A percentile compares a stretch with the other conserved stretches of the same genome.
Evolutionary conservation across 2,888 invertebrate species (phyloP).

Genomic region (Papilio protenor): DNA sequence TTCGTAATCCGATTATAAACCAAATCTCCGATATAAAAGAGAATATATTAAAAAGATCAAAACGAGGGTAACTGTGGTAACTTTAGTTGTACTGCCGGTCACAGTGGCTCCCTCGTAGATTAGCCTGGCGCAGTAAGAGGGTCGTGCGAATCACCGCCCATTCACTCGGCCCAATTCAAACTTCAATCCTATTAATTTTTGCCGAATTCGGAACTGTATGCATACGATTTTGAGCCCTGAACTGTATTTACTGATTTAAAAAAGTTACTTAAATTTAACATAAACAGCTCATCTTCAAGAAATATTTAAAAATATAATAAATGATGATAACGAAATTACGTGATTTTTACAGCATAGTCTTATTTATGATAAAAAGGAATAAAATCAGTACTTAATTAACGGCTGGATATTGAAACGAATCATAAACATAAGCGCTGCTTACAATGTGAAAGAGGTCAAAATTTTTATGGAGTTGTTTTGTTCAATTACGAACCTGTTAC

Average conservation of each 20-base stretch:
- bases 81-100: constrained; percentile 53
- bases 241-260: background rate
- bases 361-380: too few relatives aligned
- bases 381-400: too few relatives aligned
- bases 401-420: too few relatives aligned
- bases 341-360: too few relatives aligned
- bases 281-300: too few relatives aligned
- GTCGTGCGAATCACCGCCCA: constrained; percentile 67
- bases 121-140: constrained; percentile 71
- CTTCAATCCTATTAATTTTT: constrained; percentile 62
- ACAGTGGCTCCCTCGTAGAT: constrained; percentile 67
- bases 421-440: too few relatives aligned
- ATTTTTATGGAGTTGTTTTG: too few relatives aligned
- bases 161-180: constrained; percentile 61
- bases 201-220: constrained; percentile 33
- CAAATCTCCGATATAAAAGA: constrained; percentile 9
- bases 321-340: too few relatives aligned
- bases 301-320: too few relatives aligned
- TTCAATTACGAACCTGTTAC: too few relatives aligned
- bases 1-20: constrained; percentile 15
- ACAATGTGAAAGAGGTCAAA: too few relatives aligned
- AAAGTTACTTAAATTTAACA: background rate
- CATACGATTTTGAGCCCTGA: background rate
- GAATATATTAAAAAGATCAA: constrained; percentile 28
- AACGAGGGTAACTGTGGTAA: constrained; percentile 49